These are phyloP conservation scores for Megalops atlanticus DNA, from an alignment of 2,113 vertebrate species.

Conservation along the genomic window DNA sequence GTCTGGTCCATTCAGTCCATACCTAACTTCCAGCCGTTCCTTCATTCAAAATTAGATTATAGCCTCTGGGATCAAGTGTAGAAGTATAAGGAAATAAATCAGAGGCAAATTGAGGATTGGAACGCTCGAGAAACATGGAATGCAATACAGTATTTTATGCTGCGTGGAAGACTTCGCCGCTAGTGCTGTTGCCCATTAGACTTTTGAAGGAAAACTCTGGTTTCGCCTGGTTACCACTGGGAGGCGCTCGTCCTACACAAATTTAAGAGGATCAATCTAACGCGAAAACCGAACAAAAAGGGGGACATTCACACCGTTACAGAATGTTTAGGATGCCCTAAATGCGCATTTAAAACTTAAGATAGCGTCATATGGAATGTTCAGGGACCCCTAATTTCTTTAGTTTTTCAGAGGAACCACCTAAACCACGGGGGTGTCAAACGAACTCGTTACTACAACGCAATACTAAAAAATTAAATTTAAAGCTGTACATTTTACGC, in stretches of 20 bases:
- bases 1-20: background rate
- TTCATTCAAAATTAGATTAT: background rate
- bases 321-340: background rate
- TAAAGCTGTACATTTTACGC: background rate
- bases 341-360: conserved; percentile 16
- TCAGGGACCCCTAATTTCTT: background rate
- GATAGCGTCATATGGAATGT: background rate
- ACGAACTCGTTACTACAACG: no score
- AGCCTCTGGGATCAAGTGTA: background rate
- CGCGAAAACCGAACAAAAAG: conserved; percentile 2
- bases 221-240: conserved; percentile 6
- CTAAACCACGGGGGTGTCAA: no score
- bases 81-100: background rate
- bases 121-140: background rate
- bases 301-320: background rate
- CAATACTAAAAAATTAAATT: background rate
- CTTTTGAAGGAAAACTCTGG: background rate
- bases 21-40: background rate
- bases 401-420: no score
- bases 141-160: background rate
- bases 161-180: background rate
- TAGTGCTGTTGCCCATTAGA: background rate
- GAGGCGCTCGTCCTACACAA: conserved; percentile 23
- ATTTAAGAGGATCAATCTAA: background rate
- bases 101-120: background rate